Evolutionary conservation across 2,113 vertebrate species (phyloP).

Genomic region (Hypomesus transpacificus): DNA sequence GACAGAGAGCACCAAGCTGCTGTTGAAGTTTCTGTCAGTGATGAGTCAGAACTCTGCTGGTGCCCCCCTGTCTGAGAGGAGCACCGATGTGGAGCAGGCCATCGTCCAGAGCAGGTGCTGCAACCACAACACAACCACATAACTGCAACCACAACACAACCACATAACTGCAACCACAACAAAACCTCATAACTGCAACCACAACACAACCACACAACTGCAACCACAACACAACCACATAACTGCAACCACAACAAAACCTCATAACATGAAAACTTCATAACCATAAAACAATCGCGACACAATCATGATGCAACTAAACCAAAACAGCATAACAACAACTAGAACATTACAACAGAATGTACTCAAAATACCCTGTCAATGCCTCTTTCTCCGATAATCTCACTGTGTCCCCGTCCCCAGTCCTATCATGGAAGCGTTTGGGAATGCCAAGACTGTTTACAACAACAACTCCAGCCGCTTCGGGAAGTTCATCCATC

Average conservation of each 20-base stretch:
- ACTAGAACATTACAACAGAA: too few species aligned
- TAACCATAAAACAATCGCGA: too few species aligned
- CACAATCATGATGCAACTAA: too few species aligned
- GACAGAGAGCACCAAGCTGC: constrained; percentile 89
- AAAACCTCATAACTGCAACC: too few species aligned
- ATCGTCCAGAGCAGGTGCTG: constrained; percentile 79
- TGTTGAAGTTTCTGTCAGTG: constrained; percentile 86
- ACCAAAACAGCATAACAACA: too few species aligned
- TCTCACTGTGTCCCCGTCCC: constrained; percentile 30
- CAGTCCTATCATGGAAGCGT: constrained; percentile 90
- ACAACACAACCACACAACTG: too few species aligned
- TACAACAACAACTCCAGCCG: constrained; percentile 95
- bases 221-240: too few species aligned
- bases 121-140: too few species aligned
- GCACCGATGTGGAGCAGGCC: constrained; percentile 82
- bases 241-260: too few species aligned
- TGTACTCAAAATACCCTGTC: constrained; percentile 35
- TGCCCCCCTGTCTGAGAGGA: constrained; percentile 70
- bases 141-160: too few species aligned
- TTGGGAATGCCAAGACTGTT: constrained; percentile 89
- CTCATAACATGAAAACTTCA: too few species aligned
- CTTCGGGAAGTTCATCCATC: constrained; percentile 91
- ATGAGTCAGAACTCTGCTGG: constrained; percentile 83
- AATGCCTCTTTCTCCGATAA: neutral
- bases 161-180: too few species aligned